Conservation (phyloP, 2,797 vertebrate species). For the Carapus acus region DNA sequence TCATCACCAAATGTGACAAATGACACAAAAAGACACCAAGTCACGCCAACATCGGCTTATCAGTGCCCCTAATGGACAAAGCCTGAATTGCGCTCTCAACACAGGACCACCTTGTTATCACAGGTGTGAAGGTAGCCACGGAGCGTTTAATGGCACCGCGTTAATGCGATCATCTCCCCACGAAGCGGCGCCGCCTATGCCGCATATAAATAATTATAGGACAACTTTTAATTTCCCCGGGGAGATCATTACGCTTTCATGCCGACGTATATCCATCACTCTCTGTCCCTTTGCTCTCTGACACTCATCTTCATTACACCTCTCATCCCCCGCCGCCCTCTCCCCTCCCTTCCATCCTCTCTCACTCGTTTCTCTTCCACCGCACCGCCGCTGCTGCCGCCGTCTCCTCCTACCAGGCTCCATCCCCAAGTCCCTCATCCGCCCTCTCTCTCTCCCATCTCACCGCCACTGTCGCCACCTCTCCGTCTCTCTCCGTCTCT, state of each 20-base stretch:
- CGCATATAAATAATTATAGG: constrained; percentile 46
- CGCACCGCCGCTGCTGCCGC: constrained; percentile 9
- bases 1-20: too few relatives aligned
- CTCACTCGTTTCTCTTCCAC: constrained; percentile 24
- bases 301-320: constrained; percentile 37
- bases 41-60: too few relatives aligned
- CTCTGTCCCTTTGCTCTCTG: constrained; percentile 25
- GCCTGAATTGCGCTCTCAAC: too few relatives aligned
- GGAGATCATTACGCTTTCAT: constrained; percentile 45
- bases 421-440: background rate
- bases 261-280: constrained; percentile 38
- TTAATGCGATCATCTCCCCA: constrained; percentile 21
- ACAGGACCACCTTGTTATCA: constrained; percentile 16
- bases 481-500: background rate
- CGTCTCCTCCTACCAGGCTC: constrained; percentile 13
- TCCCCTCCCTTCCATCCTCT: constrained; percentile 3
- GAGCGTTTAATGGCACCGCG: constrained; percentile 22
- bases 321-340: constrained; percentile 24
- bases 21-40: too few relatives aligned
- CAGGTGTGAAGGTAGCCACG: constrained; percentile 18
- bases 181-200: constrained; percentile 29
- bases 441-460: constrained; percentile 1
- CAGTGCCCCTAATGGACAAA: too few relatives aligned
- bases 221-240: constrained; percentile 56
- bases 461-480: constrained; percentile 13